Evolutionary conservation across 2,113 vertebrate species (phyloP), one percentile per base, ranked within the genome.

Genomic region (Chloebia gouldiae): DNA sequence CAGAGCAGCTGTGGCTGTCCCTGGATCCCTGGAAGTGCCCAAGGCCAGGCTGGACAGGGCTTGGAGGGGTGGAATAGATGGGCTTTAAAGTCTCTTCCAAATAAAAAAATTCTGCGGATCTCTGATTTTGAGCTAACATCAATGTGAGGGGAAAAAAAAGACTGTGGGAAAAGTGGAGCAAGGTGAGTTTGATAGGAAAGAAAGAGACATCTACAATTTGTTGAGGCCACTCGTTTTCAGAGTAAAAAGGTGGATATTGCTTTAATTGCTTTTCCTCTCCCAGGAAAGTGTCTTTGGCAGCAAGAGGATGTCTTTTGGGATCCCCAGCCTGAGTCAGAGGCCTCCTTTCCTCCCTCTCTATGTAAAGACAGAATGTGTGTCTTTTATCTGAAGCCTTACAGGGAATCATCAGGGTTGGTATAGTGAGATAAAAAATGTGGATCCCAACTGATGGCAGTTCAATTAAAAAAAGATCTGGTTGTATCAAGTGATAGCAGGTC

Each of bases 381-480:
- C 42, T 92, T 96, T 65, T 81, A 65, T 91, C 76, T 86, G 91
- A 72, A 92, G 33, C 54, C 33, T 87, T 79, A 19, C 72, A 88
- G 85, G 42, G 59, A 71, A 61, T 73, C 71, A 76, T 91, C 80
- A 37, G 76, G 91, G 81, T 96, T 90, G 82, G 47, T 80, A 17
- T 1, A 80, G 80, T 75, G 82, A 89, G 87, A 96, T 85, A 81
- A 90, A 88, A 61, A 47, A 51, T n/a, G 59, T 66, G 90, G 73
- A 88, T 86, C 85, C 76, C 65, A 56, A 19, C 66, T 68, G 60
- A 73, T 90, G 81, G 51, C 89, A 95, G 66, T 77, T 91, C 94
- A 96, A 90, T 93, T 96, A 53, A 86, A 89, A 78, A 61, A 81
- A 81, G 47, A 75, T 80, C 44, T 65, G 81, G 8, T 90, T 96